Evolutionary conservation across 2,888 invertebrate species (phyloP).

Genomic region (Erebia aethiops): DNA sequence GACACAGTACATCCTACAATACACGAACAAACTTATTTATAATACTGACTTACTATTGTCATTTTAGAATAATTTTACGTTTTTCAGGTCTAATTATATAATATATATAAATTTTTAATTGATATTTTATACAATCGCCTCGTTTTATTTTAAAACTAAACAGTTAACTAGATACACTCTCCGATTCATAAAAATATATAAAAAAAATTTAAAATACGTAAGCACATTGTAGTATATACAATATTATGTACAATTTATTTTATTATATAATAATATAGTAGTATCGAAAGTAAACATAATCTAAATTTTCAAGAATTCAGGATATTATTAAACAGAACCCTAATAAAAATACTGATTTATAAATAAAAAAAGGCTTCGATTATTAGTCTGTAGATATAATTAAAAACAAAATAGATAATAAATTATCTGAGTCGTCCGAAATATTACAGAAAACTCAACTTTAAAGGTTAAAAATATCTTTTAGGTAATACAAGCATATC

Average conservation of each 20-base stretch:
- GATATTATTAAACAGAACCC: background rate
- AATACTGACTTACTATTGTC: conserved; percentile 39
- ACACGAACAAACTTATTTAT: conserved; percentile 15
- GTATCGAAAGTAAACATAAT: background rate
- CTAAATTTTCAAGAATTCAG: background rate
- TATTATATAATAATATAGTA: too few species aligned
- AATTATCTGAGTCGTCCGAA: too few species aligned
- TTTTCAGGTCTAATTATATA: background rate
- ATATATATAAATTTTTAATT: background rate
- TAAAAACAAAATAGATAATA: too few species aligned
- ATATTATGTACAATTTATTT: conserved; percentile 24
- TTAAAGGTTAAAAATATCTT: conserved; percentile 16
- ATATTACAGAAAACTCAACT: background rate
- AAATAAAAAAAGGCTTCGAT: background rate
- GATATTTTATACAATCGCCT: conserved; percentile 19
- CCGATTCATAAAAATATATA: conserved; percentile 41
- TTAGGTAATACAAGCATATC: conserved; percentile 29
- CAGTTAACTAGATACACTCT: conserved; percentile 48
- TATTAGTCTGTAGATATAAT: too few species aligned
- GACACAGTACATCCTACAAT: conserved; percentile 6
- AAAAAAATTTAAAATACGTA: background rate
- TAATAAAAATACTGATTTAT: background rate
- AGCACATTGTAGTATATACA: background rate
- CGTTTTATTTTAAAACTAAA: conserved; percentile 35
- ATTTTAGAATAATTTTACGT: conserved; percentile 24